Base-by-base conservation (phyloP, 2,113 vertebrate species). In the Motacilla tschutschensis region DNA sequence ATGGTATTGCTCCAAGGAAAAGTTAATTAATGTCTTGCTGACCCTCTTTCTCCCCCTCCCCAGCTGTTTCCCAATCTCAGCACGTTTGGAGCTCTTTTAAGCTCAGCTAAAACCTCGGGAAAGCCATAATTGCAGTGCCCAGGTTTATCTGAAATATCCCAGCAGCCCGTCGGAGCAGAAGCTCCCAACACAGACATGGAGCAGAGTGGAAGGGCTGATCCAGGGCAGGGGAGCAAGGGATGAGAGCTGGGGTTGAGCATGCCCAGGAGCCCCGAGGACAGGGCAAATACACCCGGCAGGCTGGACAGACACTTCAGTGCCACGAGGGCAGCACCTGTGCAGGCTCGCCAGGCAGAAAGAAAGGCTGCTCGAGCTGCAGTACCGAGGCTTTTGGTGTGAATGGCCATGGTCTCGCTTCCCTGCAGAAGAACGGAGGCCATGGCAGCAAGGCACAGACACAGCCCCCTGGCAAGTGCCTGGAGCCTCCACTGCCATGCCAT, bases 111-210 rank as follows among this genome's bases (percentile, higher is more conserved):
- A 92, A 93, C 57, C 43, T 66, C 63, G 50, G 17, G 31, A 76
- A 70, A 87, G 40, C 43, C 72, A 0, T 55, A 77, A 89, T 25
- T 77, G 69, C 5, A 73, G 82, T n/a, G 55, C 16, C 66, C 58
- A 50, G 72, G 35, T 77, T 87, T 54, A 66, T 3, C 18, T 65
- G 33, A 20, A 79, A n/a, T 33, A 33, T 9, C 35, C 64, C 31
- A 20, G 28, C 22, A 57, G 41, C 20, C 21, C 0, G 0, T 0
- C 0, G 10, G 5, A 38, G 43, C 41, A 6, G 4, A 17, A 50
- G 43, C 6, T 58, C 29, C n/a, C 20, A 43, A 17, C n/a, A 10
- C 8, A 47, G 66, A 19, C 9, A 14, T 4, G 17, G 15, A 33
- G 67, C 31, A 11, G 31, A 24, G 31, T 0, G 3, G 60, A 2